Evolutionary conservation across 2,113 vertebrate genomes (phyloP), one percentile per base, ranked within the genome.

Genomic region (Atractosteus spatula): DNA sequence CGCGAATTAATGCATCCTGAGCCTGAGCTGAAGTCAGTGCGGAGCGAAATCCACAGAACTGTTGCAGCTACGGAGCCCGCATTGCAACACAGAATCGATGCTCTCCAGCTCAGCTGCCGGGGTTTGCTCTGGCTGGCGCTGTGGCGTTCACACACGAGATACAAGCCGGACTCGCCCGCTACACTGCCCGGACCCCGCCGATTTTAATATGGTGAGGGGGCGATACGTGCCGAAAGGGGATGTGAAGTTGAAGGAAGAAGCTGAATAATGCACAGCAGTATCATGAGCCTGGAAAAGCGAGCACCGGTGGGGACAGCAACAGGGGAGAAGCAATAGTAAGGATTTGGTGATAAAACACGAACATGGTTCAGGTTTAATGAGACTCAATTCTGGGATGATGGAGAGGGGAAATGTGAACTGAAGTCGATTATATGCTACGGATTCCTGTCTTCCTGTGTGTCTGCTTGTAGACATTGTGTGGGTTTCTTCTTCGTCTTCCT

Each of bases 11-110:
- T 78, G 80, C 81, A 85, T 81, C 77, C 81, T 78, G 83, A 78
- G 41, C 43, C 2, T 63, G 73, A 10, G 55, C 42, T 43, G 16
- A 57, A 14, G 3, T 59, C n/a, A 3, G n/a, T 13, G 56, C 2
- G 63, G 56, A 51, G 16, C 29, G 29, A 67, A 70, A 57, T 71
- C 54, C 73, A 42, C 56, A 55, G 55, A 55, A 62, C 64, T 55
- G 8, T 17, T 74, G 77, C 81, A 54, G 76, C 72, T 65, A 72
- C 55, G 69, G 75, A 72, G 78, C 78, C 87, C 80, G 88, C 86
- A 89, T 84, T 89, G 88, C 86, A 86, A 85, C 86, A 86, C 79
- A 44, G 74, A 67, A 74, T 73, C 81, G 71, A 68, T 69, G 77
- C 76, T 68, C 70, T 43, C 14, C 7, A 14, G 42, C 47, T 66